A percentile compares a stretch with the other conserved stretches of the same genome.
Evolutionary conservation across 2,797 vertebrate genomes (phyloP).

Genomic region (Melopsittacus undulatus): DNA sequence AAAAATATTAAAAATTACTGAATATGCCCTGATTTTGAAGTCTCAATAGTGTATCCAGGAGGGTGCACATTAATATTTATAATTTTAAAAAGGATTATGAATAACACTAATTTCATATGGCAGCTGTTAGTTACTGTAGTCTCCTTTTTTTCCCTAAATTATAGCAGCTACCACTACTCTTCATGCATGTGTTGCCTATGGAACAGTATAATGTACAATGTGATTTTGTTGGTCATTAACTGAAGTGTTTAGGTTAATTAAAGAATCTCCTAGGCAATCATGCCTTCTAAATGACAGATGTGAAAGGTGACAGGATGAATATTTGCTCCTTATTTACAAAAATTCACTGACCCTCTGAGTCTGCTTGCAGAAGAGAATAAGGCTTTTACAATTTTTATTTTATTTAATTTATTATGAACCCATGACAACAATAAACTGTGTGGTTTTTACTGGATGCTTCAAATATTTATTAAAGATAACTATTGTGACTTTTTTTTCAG

Average conservation of each 20-base stretch:
- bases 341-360: not conserved
- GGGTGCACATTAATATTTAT: not conserved
- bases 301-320: not conserved
- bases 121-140: not conserved
- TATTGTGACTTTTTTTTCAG: not conserved
- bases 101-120: not conserved
- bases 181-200: not conserved
- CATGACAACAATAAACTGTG: not conserved
- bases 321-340: not conserved
- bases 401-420: too few relatives aligned
- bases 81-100: not conserved
- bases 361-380: not conserved
- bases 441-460: not conserved
- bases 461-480: not conserved
- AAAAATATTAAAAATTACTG: not conserved
- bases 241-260: not conserved
- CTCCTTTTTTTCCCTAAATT: not conserved
- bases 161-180: not conserved
- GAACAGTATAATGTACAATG: not conserved
- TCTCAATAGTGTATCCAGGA: not conserved
- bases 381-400: not conserved
- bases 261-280: not conserved
- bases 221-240: not conserved
- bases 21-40: not conserved
- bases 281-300: not conserved